A percentile compares a stretch with the other conserved stretches of the same genome.
Evolutionary conservation across 1,140 invertebrate species (phyloP).

Genomic region (Leptonema lineaticorne): DNA sequence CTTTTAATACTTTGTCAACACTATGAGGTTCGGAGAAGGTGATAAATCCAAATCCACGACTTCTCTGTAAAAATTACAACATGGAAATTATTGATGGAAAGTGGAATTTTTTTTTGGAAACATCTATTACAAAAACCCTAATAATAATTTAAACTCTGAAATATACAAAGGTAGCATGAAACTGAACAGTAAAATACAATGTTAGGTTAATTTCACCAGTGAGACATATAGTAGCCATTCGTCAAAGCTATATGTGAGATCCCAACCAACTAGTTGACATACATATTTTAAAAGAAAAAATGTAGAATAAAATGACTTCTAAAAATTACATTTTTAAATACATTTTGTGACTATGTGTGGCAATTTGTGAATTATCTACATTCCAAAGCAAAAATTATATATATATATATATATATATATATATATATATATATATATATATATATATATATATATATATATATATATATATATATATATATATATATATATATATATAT

Average conservation of each 20-base stretch:
- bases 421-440: constrained; percentile 11
- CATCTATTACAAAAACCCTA: not conserved
- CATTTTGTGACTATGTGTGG: not conserved
- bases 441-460: constrained; percentile 8
- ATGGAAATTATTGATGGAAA: not conserved
- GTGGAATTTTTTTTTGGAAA: not conserved
- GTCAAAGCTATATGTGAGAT: constrained; percentile 12
- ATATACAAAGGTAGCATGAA: not conserved
- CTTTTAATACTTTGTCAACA: constrained; percentile 86
- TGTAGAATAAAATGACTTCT: too few relatives aligned
- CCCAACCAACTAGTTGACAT: constrained; percentile 16
- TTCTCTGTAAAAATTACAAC: constrained; percentile 67
- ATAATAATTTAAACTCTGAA: not conserved
- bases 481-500: too few relatives aligned
- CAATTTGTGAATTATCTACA: not conserved
- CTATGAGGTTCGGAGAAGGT: constrained; percentile 87
- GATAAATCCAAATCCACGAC: constrained; percentile 91
- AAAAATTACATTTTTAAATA: not conserved
- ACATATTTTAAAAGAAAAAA: constrained; percentile 4
- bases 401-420: not conserved
- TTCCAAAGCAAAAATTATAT: constrained; percentile 2
- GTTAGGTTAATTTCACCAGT: constrained; percentile 1
- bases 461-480: constrained; percentile 9
- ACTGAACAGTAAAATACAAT: not conserved
- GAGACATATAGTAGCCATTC: not conserved